phyloP scores from a whole-genome alignment of 2,113 vertebrate genomes.

The Narcine bancroftii region DNA sequence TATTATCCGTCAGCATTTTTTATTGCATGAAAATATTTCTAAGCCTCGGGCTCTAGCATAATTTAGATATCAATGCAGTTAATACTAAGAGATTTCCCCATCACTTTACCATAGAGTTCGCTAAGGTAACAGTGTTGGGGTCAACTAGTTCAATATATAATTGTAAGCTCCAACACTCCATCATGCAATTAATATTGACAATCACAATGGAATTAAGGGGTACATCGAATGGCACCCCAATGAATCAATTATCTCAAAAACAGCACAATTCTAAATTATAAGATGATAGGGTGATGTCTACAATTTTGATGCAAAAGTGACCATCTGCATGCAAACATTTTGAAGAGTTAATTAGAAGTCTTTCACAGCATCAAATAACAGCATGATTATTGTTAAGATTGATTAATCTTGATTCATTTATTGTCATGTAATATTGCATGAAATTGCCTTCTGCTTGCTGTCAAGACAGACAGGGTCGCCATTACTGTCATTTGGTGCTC shows the following conservation, averaged over 20 bases:
- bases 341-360: neutral
- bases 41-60: neutral
- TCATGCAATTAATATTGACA: neutral
- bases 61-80: neutral
- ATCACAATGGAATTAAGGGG: neutral
- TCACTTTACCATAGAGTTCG: neutral
- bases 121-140: neutral
- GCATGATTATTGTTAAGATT: constrained; percentile 15
- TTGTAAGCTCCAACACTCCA: neutral
- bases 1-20: too few relatives aligned
- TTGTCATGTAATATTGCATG: too few relatives aligned
- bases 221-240: neutral
- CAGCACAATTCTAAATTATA: neutral
- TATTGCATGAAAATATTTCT: too few relatives aligned
- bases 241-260: neutral
- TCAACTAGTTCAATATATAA: neutral
- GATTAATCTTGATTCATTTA: too few relatives aligned
- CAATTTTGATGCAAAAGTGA: neutral
- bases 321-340: neutral
- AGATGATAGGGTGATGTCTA: too few relatives aligned
- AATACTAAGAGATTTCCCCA: too few relatives aligned
- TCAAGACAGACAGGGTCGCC: too few relatives aligned
- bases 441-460: too few relatives aligned
- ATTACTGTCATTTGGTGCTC: too few relatives aligned
- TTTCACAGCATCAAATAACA: neutral